Percentiles rank a stretch among this genome's conserved stretches.
phyloP scores from a whole-genome alignment of 2,113 vertebrate species.

The Acanthisitta chloris region DNA sequence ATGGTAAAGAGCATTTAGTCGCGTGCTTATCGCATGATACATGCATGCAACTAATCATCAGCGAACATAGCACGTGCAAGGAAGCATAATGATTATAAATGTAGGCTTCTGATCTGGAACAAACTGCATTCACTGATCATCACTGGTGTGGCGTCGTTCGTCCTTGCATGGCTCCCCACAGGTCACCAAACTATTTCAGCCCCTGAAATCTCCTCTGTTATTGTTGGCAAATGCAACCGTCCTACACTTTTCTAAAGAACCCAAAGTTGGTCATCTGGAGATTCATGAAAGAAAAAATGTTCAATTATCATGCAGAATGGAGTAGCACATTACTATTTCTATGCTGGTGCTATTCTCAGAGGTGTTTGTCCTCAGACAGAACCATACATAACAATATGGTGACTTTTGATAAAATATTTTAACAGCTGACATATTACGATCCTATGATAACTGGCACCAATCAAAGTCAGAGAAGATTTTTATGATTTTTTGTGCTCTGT shows the following conservation, averaged over 20 bases:
- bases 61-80: too few species aligned
- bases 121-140: too few species aligned
- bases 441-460: background rate
- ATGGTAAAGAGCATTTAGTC: too few species aligned
- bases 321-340: background rate
- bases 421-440: too few species aligned
- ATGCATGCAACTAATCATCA: too few species aligned
- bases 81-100: too few species aligned
- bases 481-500: background rate
- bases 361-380: background rate
- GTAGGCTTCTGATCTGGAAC: too few species aligned
- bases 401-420: background rate
- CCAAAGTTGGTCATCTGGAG: background rate
- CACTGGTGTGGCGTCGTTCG: too few species aligned
- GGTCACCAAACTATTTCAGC: background rate
- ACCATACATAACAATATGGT: fast-evolving
- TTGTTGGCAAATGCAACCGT: background rate
- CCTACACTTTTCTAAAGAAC: background rate
- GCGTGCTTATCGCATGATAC: too few species aligned
- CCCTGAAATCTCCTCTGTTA: background rate
- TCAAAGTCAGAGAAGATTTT: background rate
- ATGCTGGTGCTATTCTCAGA: background rate
- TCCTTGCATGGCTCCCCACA: too few species aligned
- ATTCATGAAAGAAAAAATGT: background rate
- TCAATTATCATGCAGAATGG: background rate